Evolutionary conservation across 1,140 invertebrate genomes (phyloP), one percentile per base, ranked within the genome.

Genomic region (Calosoma granatense): DNA sequence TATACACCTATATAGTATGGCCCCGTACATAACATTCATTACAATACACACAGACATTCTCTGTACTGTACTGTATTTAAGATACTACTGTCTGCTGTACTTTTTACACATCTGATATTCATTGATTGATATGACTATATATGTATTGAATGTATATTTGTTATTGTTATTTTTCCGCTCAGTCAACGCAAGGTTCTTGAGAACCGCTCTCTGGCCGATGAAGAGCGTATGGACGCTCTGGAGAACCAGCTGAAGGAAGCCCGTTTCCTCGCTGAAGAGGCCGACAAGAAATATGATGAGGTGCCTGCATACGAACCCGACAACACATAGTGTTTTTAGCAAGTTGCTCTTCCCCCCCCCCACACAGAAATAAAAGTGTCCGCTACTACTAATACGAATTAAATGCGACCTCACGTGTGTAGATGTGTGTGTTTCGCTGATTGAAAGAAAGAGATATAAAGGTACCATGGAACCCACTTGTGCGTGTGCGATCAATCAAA

Each of bases 251-350:
- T 99, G 73, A 99, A 99, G 82, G 97, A 99, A 78, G 96, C 97
- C 74, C 88, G 96, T 76, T 96, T 97, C 86, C 85, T 99, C 72
- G 96, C 97, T 76, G 97, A 99, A 81, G 97, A 99, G 80, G 97
- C 97, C 72, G 97, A 99, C 85, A 93, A 98, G 82, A 99, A 99
- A 97, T 99, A 99, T 82, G 97, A 99, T 91, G 97, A 99, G 95
- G 97, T 97, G 83, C 77, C 68, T 70, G 65, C 51, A 20, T 12
- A 30, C 9, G n/a, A 11, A 15, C 21, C 41, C 15, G 41, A 47
- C 17, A 47, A 9, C 9, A 47, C 41, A 4, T 47, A 47, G 39
- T 56, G 36, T 20, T 36, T 21, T 41, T 55, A 20, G 12, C 6
- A 20, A 51, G 15, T 15, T 51, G 20, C 6, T 11, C 15, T 17